A percentile compares a stretch with the other conserved stretches of the same genome.
phyloP scores from a whole-genome alignment of 2,888 invertebrate genomes.

The Limnephilus auricula region DNA sequence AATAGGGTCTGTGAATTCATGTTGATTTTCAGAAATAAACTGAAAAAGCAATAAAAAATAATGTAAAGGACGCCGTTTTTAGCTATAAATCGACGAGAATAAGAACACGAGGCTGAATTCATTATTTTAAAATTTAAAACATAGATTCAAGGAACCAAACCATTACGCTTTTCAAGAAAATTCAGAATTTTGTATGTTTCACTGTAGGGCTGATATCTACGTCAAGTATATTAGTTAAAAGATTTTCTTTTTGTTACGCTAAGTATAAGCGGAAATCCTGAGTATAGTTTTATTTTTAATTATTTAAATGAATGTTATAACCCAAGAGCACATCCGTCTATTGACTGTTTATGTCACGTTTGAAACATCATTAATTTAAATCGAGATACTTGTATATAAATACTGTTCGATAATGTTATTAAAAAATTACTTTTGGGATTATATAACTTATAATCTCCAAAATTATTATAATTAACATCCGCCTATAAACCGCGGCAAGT shows the following conservation, averaged over 20 bases:
- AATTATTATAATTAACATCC: neutral
- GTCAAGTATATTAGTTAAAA: neutral
- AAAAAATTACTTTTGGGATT: neutral
- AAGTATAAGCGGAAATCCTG: neutral
- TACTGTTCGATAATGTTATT: neutral
- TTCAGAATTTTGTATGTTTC: neutral
- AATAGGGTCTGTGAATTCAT: neutral
- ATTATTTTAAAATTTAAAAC: neutral
- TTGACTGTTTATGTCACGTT: too few relatives aligned
- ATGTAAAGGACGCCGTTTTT: neutral
- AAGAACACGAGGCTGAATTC: neutral
- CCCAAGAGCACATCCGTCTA: too few relatives aligned
- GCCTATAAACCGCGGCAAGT: neutral
- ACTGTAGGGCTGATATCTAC: neutral
- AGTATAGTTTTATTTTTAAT: too few relatives aligned
- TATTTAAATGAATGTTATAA: too few relatives aligned
- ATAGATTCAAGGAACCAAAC: neutral
- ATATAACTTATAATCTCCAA: neutral
- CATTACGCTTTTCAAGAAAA: neutral
- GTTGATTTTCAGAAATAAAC: neutral
- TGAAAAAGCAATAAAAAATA: neutral
- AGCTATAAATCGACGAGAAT: neutral
- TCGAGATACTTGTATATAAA: neutral
- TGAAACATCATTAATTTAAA: neutral
- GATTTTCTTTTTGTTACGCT: neutral